Percentiles rank a stretch among this genome's conserved stretches.
Conservation (phyloP, 37 sponge, comb jelly and placozoan species). For the Geodia barretti region DNA sequence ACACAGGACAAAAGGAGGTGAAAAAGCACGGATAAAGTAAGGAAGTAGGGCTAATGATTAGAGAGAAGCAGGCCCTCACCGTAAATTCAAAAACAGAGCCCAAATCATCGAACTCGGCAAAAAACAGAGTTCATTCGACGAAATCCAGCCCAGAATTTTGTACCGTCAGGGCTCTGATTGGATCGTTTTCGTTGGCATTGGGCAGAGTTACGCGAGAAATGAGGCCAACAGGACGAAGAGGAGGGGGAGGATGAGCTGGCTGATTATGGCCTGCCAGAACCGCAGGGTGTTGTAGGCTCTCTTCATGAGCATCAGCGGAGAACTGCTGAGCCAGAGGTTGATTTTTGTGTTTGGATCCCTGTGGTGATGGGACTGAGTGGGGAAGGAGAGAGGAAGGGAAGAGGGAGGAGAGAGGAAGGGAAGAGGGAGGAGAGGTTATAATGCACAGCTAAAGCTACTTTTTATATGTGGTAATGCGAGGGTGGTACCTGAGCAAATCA, state of each 20-base stretch:
- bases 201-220: constrained; percentile 22
- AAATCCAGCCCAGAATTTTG: constrained; percentile 26
- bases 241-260: constrained; percentile 86
- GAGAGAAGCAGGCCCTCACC: neutral
- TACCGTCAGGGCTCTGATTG: constrained; percentile 17
- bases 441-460: no score
- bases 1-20: no score
- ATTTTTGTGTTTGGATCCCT: neutral
- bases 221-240: constrained; percentile 78
- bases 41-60: no score
- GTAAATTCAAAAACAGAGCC: neutral
- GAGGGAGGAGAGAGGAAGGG: neutral
- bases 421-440: neutral
- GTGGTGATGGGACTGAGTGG: neutral
- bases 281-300: constrained; percentile 80
- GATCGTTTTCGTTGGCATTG: constrained; percentile 6
- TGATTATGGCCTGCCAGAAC: constrained; percentile 70
- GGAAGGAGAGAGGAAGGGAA: neutral
- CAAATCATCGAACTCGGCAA: constrained; percentile 3
- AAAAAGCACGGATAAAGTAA: no score
- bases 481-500: neutral
- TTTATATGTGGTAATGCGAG: no score
- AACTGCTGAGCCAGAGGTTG: neutral
- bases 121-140: constrained; percentile 19
- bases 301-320: constrained; percentile 61